Conservation (phyloP, 1,140 invertebrate species). For the Euura saliciscinereae region DNA sequence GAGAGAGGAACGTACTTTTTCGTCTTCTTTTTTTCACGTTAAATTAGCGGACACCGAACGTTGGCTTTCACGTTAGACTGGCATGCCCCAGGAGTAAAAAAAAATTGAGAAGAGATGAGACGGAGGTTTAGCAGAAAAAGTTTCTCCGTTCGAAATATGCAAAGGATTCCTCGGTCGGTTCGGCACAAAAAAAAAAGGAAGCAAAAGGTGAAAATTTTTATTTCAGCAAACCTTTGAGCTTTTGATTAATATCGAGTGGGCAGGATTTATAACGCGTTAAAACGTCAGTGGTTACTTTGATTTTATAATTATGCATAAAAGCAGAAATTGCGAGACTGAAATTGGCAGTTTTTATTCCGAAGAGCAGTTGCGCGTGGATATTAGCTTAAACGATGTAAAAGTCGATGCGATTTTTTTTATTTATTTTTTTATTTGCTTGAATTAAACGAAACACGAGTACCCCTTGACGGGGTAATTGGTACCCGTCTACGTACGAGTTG, state of each 20-base stretch:
- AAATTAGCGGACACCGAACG: conserved; percentile 30
- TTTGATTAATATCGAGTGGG: neutral
- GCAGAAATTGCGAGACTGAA: neutral
- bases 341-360: neutral
- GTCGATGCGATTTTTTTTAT: neutral
- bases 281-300: neutral
- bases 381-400: neutral
- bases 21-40: conserved; percentile 29
- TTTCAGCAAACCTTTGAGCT: neutral
- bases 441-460: neutral
- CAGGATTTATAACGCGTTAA: conserved; percentile 1
- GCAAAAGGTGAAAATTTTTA: conserved; percentile 18
- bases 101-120: neutral
- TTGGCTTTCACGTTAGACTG: conserved; percentile 1
- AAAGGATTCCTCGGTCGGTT: conserved; percentile 21
- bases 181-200: conserved; percentile 16
- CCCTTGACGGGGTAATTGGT: neutral
- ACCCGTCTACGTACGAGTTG: neutral
- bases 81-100: neutral
- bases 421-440: neutral
- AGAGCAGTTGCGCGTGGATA: no score
- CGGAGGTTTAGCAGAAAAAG: neutral
- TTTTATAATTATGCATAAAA: neutral
- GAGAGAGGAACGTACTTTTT: conserved; percentile 10
- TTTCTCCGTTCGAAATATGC: conserved; percentile 3